Evolutionary conservation across 2,888 invertebrate species (phyloP).

Genomic region (Ennomos fuscantarius): DNA sequence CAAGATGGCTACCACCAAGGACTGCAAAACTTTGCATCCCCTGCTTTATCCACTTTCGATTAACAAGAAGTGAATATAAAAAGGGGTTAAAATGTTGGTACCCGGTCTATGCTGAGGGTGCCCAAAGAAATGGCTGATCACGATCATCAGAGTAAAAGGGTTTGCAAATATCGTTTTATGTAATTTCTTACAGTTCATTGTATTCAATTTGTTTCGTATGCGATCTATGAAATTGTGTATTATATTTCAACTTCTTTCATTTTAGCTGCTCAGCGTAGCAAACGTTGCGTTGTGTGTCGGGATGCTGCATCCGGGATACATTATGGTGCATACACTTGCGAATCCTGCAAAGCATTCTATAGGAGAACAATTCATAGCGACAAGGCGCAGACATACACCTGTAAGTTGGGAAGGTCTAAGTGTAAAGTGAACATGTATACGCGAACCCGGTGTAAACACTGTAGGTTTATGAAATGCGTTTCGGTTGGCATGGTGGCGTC

Average conservation of each 20-base stretch:
- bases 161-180: no score
- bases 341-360: constrained; percentile 64
- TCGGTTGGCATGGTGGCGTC: constrained; percentile 48
- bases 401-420: constrained; percentile 27
- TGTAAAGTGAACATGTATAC: constrained; percentile 50
- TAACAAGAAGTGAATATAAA: no score
- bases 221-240: no score
- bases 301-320: constrained; percentile 54
- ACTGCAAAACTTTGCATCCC: no score
- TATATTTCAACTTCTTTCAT: neutral
- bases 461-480: constrained; percentile 56
- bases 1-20: no score
- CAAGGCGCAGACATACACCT: constrained; percentile 51
- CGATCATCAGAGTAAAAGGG: no score
- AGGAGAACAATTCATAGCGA: constrained; percentile 53
- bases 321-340: constrained; percentile 58
- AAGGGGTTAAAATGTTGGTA: no score
- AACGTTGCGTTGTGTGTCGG: constrained; percentile 52
- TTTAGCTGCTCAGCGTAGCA: neutral
- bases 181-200: no score
- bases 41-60: no score
- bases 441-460: constrained; percentile 58
- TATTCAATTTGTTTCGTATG: no score
- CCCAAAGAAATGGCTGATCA: no score
- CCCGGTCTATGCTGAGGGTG: no score